Evolutionary conservation across 1,140 invertebrate genomes (phyloP).

Genomic region (Drosophila virilis): DNA sequence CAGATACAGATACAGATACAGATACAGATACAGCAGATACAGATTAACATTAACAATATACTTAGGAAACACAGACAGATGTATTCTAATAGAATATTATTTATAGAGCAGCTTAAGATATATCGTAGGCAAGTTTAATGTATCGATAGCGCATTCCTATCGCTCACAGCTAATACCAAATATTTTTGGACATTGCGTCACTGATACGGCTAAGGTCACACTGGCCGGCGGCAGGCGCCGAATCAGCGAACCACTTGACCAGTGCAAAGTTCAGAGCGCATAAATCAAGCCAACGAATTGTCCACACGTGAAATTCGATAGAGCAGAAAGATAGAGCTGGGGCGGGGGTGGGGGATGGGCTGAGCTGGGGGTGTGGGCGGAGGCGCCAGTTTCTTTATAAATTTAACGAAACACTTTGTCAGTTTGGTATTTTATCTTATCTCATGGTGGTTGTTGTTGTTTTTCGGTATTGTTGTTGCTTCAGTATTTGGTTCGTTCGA

Average conservation of each 20-base stretch:
- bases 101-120: no score
- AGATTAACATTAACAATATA: no score
- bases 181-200: slow-evolving; percentile 31
- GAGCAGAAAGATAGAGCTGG: neutral
- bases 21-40: no score
- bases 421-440: slow-evolving; percentile 73
- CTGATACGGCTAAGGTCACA: slow-evolving; percentile 19
- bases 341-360: neutral
- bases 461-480: slow-evolving; percentile 1
- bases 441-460: slow-evolving; percentile 6
- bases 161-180: neutral
- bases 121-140: no score
- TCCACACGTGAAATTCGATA: slow-evolving; percentile 25
- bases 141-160: no score
- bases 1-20: no score
- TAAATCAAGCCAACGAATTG: slow-evolving; percentile 3
- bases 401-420: slow-evolving; percentile 46
- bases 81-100: no score
- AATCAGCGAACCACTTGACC: slow-evolving; percentile 24
- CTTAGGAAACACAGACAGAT: no score
- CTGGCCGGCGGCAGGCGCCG: neutral
- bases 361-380: neutral
- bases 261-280: slow-evolving; percentile 11
- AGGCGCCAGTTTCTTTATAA: slow-evolving; percentile 10
- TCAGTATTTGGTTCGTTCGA: slow-evolving; percentile 3